Percentiles rank a stretch among this genome's conserved stretches.
Conservation (phyloP, 2,888 invertebrate genomes). For the Leucophenga montana region DNA sequence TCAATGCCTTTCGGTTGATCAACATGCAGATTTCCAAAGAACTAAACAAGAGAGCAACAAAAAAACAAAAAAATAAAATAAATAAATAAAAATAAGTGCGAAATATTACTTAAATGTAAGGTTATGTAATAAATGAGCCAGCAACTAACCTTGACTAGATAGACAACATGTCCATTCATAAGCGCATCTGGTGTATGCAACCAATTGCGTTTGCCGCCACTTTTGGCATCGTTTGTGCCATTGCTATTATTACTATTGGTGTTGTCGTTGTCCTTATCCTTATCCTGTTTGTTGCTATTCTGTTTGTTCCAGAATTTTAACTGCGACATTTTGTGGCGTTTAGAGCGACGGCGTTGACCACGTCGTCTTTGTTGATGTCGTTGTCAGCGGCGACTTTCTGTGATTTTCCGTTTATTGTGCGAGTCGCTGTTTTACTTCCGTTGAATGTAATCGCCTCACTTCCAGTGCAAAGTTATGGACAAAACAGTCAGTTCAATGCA, state of each 20-base stretch:
- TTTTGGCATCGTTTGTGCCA: constrained; percentile 71
- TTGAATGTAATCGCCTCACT: not conserved
- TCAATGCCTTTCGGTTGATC: constrained; percentile 98
- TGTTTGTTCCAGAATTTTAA: constrained; percentile 80
- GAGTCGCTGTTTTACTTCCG: not conserved
- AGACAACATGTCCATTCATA: constrained; percentile 95
- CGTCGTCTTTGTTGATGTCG: not conserved
- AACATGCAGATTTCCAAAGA: constrained; percentile 95
- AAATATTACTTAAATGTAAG: not conserved
- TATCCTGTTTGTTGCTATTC: constrained; percentile 73
- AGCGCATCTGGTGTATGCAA: constrained; percentile 95
- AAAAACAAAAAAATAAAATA: constrained; percentile 64
- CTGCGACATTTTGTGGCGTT: constrained; percentile 75
- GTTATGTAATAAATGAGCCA: not conserved
- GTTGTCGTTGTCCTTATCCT: constrained; percentile 71
- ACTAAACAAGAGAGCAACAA: too few species aligned
- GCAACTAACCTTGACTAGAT: constrained; percentile 90
- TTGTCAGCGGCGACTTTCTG: not conserved
- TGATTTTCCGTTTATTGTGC: not conserved
- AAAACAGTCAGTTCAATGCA: not conserved
- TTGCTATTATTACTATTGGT: constrained; percentile 72
- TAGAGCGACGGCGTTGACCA: not conserved
- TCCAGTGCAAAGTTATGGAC: not conserved
- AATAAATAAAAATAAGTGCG: constrained; percentile 36
- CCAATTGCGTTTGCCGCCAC: constrained; percentile 82